Evolutionary conservation across 2,888 invertebrate species (phyloP), one percentile per base, ranked within the genome.

Genomic region (Cynaeus angustus): DNA sequence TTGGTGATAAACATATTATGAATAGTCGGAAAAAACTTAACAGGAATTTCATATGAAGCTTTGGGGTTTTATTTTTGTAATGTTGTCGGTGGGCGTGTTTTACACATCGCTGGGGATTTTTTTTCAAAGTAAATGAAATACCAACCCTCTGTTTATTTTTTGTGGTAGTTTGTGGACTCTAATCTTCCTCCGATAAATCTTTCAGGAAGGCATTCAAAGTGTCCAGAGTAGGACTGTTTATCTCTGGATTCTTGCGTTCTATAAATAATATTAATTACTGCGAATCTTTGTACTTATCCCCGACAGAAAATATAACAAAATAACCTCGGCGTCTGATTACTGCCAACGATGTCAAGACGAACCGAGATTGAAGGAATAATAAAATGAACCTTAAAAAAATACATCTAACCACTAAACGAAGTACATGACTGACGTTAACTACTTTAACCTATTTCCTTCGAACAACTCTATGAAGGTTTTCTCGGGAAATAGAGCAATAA

Each of bases 391-490:
- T 43, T 56, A 33, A 38, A 37, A 55, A 55, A 38, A 41, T 38
- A 13, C 46, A 21, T 8, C 46, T 16, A 3, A 50, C 21, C 16
- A 50, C 28, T 12, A 6, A n/a, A 21, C 21, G 21, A 21, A 21
- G 21, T 21, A 21, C 21, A 21, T 50, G 48, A 50, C 48, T 50
- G 48, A 50, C 48, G 48, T 45, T 59, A 59, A 59, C 59, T 59
- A 45, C 59, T 45, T 45, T 59, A 59, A 59, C 59, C 59, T 45
- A 59, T 59, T 59, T 59, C 45, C 28, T 16, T 56, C 14, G 10
- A 10, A 16, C 48, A n/a, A 26, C 14, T 48, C 16, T 6, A 26
- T 41, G 56, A 56, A 56, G 56, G 56, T 43, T 56, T 43, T 3
- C 21, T 56, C 28, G 41, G 21, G 28, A 59, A 59, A 59, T 59